A percentile compares a stretch with the other conserved stretches of the same genome.
These are phyloP conservation scores for Lochmaea crataegi DNA, from an alignment of 2,888 invertebrate genomes.

Conservation along the genomic window DNA sequence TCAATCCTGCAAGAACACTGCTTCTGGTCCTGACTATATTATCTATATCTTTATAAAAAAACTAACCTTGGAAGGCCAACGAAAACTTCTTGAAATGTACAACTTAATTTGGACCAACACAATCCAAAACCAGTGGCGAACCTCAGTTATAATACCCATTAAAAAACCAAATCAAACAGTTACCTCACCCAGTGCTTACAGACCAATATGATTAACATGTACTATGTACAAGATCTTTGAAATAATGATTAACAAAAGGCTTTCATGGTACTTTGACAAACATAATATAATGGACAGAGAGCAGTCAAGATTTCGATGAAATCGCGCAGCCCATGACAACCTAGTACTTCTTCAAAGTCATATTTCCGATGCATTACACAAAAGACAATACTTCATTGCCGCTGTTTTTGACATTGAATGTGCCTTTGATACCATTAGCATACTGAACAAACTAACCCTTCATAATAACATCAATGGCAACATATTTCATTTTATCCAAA, in stretches of 20 bases:
- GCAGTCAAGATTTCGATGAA: too few relatives aligned
- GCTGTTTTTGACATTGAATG: too few relatives aligned
- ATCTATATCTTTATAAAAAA: neutral
- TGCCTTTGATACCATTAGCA: too few relatives aligned
- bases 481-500: too few relatives aligned
- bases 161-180: neutral
- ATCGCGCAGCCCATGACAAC: too few relatives aligned
- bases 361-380: too few relatives aligned
- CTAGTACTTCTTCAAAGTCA: too few relatives aligned
- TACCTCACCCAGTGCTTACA: neutral
- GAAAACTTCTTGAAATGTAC: slow-evolving; percentile 1
- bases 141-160: slow-evolving; percentile 12
- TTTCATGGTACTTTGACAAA: too few relatives aligned
- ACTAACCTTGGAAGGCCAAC: neutral
- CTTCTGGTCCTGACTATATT: neutral
- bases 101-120: neutral
- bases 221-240: neutral
- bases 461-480: too few relatives aligned
- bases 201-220: slow-evolving; percentile 6
- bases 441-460: too few relatives aligned
- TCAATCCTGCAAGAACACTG: slow-evolving; percentile 1
- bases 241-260: slow-evolving; percentile 6
- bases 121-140: neutral
- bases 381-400: too few relatives aligned
- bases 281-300: neutral